Percentiles rank a stretch among this genome's conserved stretches.
Conservation (phyloP, 2,113 vertebrate species). For the Eudorcas thomsonii region DNA sequence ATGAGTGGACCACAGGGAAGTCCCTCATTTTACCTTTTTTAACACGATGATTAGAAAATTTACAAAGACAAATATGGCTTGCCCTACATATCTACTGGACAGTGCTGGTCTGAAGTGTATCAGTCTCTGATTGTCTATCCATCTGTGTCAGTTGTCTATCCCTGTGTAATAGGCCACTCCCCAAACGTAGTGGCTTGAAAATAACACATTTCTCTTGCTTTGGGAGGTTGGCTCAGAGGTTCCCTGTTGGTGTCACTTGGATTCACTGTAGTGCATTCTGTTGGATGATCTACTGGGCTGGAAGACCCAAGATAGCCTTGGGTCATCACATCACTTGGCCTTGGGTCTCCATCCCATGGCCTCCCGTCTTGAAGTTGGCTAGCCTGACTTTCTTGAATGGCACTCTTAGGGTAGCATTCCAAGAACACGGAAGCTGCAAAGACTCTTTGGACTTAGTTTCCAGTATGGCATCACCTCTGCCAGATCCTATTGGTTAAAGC, state of each 20-base stretch:
- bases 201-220: background rate
- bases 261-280: background rate
- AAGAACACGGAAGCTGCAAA: background rate
- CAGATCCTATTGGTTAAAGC: background rate
- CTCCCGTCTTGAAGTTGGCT: rapidly evolving
- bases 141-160: rapidly evolving
- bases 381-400: background rate
- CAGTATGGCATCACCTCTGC: background rate
- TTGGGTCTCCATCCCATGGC: background rate
- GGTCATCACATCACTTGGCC: background rate
- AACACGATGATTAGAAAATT: background rate
- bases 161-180: no score
- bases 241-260: background rate
- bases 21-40: background rate
- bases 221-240: background rate
- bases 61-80: background rate
- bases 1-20: background rate
- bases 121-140: background rate
- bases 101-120: rapidly evolving
- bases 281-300: background rate
- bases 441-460: background rate
- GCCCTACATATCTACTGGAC: rapidly evolving
- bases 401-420: rapidly evolving
- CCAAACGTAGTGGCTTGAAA: rapidly evolving
- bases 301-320: background rate